A percentile compares a stretch with the other conserved stretches of the same genome.
Evolutionary conservation across 2,113 vertebrate species (phyloP).

Genomic region (Pungitius pungitius): DNA sequence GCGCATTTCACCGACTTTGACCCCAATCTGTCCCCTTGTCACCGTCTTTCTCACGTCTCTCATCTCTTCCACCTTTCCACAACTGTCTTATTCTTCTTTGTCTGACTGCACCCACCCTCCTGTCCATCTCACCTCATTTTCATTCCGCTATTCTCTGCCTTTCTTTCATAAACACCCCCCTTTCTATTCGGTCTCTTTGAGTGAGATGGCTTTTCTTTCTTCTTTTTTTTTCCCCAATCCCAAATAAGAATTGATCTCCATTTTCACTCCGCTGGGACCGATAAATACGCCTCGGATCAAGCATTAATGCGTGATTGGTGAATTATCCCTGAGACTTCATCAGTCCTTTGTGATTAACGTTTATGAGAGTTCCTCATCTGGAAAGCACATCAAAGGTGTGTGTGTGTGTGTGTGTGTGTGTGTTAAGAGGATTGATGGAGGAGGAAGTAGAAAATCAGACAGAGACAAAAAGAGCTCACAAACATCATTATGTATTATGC

Average conservation of each 20-base stretch:
- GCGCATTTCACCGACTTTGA: slow-evolving; percentile 52
- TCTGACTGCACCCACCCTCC: slow-evolving; percentile 12
- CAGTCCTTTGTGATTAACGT: slow-evolving; percentile 43
- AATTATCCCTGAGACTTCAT: slow-evolving; percentile 61
- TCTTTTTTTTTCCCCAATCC: slow-evolving; percentile 12
- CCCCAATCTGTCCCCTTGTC: slow-evolving; percentile 66
- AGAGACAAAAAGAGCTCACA: slow-evolving; percentile 7
- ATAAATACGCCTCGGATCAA: slow-evolving; percentile 44
- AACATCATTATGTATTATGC: slow-evolving; percentile 32
- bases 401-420: slow-evolving; percentile 18
- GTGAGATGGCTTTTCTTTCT: slow-evolving; percentile 30
- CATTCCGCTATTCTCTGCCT: slow-evolving; percentile 16
- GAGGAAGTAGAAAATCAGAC: slow-evolving; percentile 1
- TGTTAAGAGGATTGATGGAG: not conserved
- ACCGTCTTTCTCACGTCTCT: slow-evolving; percentile 32
- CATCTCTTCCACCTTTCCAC: slow-evolving; percentile 26
- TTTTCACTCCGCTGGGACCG: slow-evolving; percentile 24
- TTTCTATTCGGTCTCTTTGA: slow-evolving; percentile 10
- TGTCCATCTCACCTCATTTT: slow-evolving; percentile 31
- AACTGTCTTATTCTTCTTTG: slow-evolving; percentile 23
- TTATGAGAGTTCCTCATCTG: slow-evolving; percentile 53
- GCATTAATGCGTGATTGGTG: slow-evolving; percentile 69
- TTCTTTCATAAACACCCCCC: not conserved
- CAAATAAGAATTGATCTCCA: slow-evolving; percentile 50
- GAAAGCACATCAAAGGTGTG: slow-evolving; percentile 36